Evolutionary conservation across 2,113 vertebrate genomes (phyloP).

Genomic region (Sterrhoptilus dennistouni): DNA sequence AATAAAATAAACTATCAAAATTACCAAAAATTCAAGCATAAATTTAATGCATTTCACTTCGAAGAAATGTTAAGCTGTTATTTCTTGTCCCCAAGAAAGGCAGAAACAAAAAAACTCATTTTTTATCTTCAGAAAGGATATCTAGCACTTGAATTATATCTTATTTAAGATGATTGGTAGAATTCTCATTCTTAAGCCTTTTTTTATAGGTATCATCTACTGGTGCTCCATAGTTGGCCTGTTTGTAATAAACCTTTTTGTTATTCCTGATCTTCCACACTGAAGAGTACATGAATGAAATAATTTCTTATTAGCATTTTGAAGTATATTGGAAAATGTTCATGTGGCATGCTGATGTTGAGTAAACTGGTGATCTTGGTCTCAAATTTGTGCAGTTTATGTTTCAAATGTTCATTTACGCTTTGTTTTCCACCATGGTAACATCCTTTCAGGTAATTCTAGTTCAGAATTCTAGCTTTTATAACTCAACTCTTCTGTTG

Average conservation of each 20-base stretch:
- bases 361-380: neutral
- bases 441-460: neutral
- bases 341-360: neutral
- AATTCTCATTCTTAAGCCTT: neutral
- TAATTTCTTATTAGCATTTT: neutral
- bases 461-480: neutral
- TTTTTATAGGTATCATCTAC: neutral
- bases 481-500: neutral
- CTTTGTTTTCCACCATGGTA: neutral
- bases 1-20: neutral
- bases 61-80: neutral
- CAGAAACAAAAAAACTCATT: neutral
- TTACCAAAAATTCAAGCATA: neutral
- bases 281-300: neutral
- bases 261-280: neutral
- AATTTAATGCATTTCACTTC: neutral
- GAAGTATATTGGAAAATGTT: neutral
- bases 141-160: neutral
- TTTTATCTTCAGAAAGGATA: neutral
- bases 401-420: neutral
- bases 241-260: neutral
- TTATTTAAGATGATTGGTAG: neutral
- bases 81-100: neutral
- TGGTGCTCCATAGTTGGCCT: neutral
- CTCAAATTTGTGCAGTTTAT: neutral